Evolutionary conservation across 2,113 vertebrate species (phyloP).

Genomic region (Ammodramus savannarum): DNA sequence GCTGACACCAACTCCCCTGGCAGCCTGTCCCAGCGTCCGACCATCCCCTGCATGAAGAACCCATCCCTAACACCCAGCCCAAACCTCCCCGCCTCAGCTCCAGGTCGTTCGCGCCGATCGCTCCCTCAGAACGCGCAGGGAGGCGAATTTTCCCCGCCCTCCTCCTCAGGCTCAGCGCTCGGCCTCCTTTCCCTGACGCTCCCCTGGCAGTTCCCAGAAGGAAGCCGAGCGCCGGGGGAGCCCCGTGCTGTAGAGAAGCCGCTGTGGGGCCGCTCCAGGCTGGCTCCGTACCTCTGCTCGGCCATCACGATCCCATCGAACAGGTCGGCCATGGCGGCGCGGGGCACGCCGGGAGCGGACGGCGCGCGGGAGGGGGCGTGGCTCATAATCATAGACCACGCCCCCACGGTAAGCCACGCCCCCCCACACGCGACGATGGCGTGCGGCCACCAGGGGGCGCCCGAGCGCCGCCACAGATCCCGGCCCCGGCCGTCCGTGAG

Average conservation of each 20-base stretch:
- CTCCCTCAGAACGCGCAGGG: neutral
- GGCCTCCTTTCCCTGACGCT: neutral
- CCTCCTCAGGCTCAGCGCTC: neutral
- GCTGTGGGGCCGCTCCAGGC: neutral
- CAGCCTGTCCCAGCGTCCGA: neutral
- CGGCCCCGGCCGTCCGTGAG: accelerated
- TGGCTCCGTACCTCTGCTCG: neutral
- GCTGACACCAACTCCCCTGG: neutral
- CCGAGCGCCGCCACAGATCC: neutral
- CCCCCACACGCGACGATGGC: accelerated
- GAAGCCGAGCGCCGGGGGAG: too few relatives aligned
- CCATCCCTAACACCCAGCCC: neutral
- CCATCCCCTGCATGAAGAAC: neutral
- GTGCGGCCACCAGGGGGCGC: neutral
- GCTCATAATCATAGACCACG: accelerated
- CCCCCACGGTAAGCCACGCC: accelerated
- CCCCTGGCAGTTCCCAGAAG: neutral
- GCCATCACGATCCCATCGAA: neutral
- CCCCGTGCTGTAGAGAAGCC: neutral
- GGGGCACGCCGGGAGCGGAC: neutral
- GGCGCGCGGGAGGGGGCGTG: neutral
- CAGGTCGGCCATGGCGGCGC: neutral
- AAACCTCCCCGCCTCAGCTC: neutral
- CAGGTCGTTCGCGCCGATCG: neutral
- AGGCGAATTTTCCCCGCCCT: neutral